Percentiles rank a stretch among this genome's conserved stretches.
Evolutionary conservation across 2,797 vertebrate genomes (phyloP).

Genomic region (Dicrostonyx torquatus): DNA sequence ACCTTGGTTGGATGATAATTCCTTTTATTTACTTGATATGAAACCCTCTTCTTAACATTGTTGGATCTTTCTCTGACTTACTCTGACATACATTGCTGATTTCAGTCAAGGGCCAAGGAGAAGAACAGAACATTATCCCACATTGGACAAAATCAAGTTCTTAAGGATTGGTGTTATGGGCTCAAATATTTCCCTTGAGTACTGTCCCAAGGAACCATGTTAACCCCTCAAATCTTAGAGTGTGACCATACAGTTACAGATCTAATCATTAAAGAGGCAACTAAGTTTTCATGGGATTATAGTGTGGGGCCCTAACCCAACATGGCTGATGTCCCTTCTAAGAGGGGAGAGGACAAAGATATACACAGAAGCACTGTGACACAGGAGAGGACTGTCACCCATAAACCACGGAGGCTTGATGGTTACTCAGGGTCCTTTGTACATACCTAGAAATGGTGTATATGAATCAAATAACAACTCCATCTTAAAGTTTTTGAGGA

Average conservation of each 20-base stretch:
- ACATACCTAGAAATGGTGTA: not conserved
- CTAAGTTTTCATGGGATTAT: constrained; percentile 22
- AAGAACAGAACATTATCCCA: not conserved
- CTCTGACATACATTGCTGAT: not conserved
- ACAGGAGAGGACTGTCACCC: not conserved
- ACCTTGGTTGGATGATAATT: constrained; percentile 66
- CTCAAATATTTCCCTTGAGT: not conserved
- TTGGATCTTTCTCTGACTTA: constrained; percentile 36
- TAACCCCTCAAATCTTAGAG: not conserved
- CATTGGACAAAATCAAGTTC: constrained; percentile 20
- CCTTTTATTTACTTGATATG: constrained; percentile 56
- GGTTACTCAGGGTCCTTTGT: not conserved
- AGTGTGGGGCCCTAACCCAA: not conserved
- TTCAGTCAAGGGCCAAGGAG: not conserved
- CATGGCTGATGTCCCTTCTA: not conserved
- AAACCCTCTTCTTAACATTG: constrained; percentile 60
- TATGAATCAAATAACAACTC: not conserved
- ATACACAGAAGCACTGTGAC: not conserved
- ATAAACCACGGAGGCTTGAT: not conserved
- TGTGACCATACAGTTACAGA: not conserved
- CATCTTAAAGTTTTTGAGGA: not conserved
- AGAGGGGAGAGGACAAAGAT: not conserved
- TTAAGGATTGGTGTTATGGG: not conserved
- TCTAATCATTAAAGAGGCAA: not conserved
- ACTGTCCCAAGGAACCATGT: not conserved